Base-by-base conservation (phyloP, 2,797 vertebrate species). In the Martes flavigula region DNA sequence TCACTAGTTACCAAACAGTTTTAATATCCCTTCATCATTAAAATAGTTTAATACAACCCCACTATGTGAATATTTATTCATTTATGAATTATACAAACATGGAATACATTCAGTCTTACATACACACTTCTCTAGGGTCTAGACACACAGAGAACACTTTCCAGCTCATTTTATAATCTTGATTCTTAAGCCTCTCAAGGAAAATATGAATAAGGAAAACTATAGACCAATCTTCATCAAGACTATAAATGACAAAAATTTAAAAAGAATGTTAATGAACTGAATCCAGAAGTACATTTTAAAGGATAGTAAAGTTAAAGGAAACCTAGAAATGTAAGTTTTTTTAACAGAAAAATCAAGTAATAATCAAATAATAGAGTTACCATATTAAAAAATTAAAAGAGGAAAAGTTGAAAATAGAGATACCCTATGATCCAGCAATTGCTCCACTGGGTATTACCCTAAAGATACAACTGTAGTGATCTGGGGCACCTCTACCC, bases 251-350 rank as follows among this genome's bases (percentile, higher is more conserved):
- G 78, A 83, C 15, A 97, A 91, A 64, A 60, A 70, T 81, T 60
- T 75, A 95, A 97, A 87, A 7, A 78, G 91, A 92, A 79, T 60
- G 10, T 43, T 72, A 95, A 89, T 66, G 23, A 85, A 58, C 8
- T 78, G 13, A 89, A 90, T 68, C 6, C 43, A 89, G 12, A 3
- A 73, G 66, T 94, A 35, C 8, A 64, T 91, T 95, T 94, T 85
- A 62, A 73, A 92, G 75, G 10, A 90, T 62, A 30, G 64, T 87
- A 78, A 73, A 43, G 8, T 79, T 89, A n/a, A 94, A 30, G 79
- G 92, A 94, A 96, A 48, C 43, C 70, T 66, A 83, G 56, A 92
- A 79, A 90, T 84, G 23, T 66, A 73, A 94, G 84, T 85, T 83
- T 84, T 7, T 48, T 90, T 94, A 73, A 90, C 64, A 56, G 68